A percentile compares a stretch with the other conserved stretches of the same genome.
These are phyloP conservation scores for Exaiptasia diaphana DNA, from an alignment of 64 coral and sea anemone genomes.

Conservation along the genomic window DNA sequence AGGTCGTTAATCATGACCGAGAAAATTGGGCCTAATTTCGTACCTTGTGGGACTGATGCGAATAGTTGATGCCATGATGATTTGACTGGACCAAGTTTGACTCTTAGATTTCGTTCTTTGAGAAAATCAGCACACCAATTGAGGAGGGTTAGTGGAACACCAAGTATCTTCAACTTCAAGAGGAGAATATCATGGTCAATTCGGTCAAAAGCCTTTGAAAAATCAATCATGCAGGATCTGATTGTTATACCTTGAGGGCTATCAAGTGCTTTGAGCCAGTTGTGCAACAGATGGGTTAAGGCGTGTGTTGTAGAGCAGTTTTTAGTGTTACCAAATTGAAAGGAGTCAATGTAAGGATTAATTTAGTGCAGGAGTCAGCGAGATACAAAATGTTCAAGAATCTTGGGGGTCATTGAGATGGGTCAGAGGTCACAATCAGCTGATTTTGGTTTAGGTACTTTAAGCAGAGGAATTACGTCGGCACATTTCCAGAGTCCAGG, in stretches of 20 bases:
- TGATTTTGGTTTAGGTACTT: constrained; percentile 3
- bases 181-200: background rate
- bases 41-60: background rate
- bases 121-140: background rate
- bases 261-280: background rate
- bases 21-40: background rate
- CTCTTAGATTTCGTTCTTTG: background rate
- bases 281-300: background rate
- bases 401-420: background rate
- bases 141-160: background rate
- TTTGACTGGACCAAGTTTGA: background rate
- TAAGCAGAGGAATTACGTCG: background rate
- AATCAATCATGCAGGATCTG: constrained; percentile 20
- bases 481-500: constrained; percentile 7
- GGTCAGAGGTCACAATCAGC: constrained; percentile 1
- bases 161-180: background rate
- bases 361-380: background rate
- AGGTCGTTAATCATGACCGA: constrained; percentile 26
- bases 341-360: background rate
- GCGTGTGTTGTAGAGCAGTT: constrained; percentile 20
- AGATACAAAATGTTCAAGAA: background rate
- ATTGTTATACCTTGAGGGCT: background rate
- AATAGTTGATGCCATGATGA: constrained; percentile 4
- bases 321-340: background rate
- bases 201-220: background rate